phyloP scores from a whole-genome alignment of 1,140 invertebrate species.

The Solenopsis invicta region DNA sequence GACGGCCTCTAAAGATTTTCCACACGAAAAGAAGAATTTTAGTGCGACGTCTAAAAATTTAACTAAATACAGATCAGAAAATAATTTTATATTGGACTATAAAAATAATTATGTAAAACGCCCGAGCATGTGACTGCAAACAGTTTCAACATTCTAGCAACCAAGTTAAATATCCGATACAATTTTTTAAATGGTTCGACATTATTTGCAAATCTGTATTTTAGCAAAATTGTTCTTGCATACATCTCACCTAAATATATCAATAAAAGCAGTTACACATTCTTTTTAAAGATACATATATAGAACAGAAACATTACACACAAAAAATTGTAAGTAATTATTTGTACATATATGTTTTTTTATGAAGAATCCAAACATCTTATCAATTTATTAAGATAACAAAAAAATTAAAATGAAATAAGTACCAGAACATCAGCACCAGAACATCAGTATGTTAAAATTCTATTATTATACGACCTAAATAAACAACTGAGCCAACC shows the following conservation, averaged over 20 bases:
- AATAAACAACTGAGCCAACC: slow-evolving; percentile 22
- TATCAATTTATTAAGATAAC: not conserved
- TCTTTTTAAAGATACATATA: not conserved
- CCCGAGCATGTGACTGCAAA: too few species aligned
- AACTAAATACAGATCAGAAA: too few species aligned
- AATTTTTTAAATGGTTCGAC: too few species aligned
- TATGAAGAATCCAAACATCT: not conserved
- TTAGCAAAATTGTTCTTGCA: too few species aligned
- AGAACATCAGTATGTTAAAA: not conserved
- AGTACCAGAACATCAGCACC: too few species aligned
- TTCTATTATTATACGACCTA: not conserved
- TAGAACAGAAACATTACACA: not conserved
- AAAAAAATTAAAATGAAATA: slow-evolving; percentile 9
- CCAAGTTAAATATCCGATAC: too few species aligned
- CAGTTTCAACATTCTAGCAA: too few species aligned
- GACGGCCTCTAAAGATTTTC: slow-evolving; percentile 2
- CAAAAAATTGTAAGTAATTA: slow-evolving; percentile 2
- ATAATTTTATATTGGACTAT: too few species aligned
- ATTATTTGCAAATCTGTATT: too few species aligned
- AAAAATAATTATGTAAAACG: too few species aligned
- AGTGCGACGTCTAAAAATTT: too few species aligned
- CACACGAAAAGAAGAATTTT: too few species aligned
- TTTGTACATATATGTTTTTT: not conserved
- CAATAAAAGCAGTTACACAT: not conserved
- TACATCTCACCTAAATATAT: not conserved